phyloP scores from a whole-genome alignment of 2,888 invertebrate genomes.

The Heliconius erato region DNA sequence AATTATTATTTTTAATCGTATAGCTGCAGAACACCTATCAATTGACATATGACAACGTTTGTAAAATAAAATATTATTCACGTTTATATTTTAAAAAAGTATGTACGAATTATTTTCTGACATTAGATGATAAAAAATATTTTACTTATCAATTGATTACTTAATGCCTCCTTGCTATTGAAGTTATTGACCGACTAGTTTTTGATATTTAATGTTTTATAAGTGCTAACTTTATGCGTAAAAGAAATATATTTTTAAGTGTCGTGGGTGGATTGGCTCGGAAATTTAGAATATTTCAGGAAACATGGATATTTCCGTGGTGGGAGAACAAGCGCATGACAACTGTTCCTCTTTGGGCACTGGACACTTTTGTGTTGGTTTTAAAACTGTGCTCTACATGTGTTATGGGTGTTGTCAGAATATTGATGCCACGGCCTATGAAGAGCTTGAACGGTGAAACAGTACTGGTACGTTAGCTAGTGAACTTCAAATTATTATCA shows the following conservation, averaged over 20 bases:
- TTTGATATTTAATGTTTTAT: slow-evolving; percentile 51
- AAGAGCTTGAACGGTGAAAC: slow-evolving; percentile 80
- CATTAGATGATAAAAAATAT: not conserved
- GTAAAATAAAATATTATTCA: not conserved
- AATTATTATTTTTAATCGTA: not conserved
- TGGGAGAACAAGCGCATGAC: slow-evolving; percentile 75
- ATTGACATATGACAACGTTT: not conserved
- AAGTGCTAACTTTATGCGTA: slow-evolving; percentile 69
- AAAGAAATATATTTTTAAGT: slow-evolving; percentile 72
- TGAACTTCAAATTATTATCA: no score
- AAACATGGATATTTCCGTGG: slow-evolving; percentile 80
- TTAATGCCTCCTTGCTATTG: not conserved
- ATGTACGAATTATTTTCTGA: not conserved
- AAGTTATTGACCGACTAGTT: slow-evolving; percentile 19
- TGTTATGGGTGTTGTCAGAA: slow-evolving; percentile 63
- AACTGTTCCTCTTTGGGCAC: slow-evolving; percentile 71
- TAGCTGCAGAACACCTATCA: not conserved
- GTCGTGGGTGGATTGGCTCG: slow-evolving; percentile 70
- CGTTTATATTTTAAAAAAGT: not conserved
- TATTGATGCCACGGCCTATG: slow-evolving; percentile 73
- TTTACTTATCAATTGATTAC: not conserved
- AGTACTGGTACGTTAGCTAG: slow-evolving; percentile 64
- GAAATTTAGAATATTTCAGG: slow-evolving; percentile 75
- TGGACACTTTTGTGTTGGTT: slow-evolving; percentile 73
- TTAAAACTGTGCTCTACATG: slow-evolving; percentile 76